Percentiles rank a stretch among this genome's conserved stretches.
Conservation (phyloP, 2,797 vertebrate genomes). For the Spea hammondii region DNA sequence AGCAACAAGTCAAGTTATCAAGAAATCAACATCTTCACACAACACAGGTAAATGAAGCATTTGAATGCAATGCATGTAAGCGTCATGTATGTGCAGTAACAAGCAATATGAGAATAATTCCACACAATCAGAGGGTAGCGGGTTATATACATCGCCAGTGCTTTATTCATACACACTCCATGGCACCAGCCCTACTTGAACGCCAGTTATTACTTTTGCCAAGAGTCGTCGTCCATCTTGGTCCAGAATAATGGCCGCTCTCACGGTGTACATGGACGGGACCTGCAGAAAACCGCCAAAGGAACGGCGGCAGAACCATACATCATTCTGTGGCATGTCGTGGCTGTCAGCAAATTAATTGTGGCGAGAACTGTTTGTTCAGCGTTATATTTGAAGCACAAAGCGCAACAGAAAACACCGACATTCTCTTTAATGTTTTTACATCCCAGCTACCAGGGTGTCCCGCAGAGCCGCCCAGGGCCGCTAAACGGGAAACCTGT, state of each 20-base stretch:
- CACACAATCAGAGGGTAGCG: background rate
- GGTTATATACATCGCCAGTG: background rate
- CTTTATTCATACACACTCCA: background rate
- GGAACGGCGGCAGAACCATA: too few relatives aligned
- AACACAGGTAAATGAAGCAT: background rate
- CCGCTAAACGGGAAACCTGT: too few relatives aligned
- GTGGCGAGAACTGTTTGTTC: too few relatives aligned
- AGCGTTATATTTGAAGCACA: too few relatives aligned
- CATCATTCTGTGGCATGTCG: background rate
- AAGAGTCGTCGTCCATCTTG: constrained; percentile 39
- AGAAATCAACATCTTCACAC: background rate
- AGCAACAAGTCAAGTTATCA: background rate
- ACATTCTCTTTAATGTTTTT: too few relatives aligned
- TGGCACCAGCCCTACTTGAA: background rate
- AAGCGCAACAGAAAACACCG: too few relatives aligned
- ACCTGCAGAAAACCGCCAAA: constrained; percentile 21
- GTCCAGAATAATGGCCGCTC: constrained; percentile 42
- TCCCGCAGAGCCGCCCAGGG: too few relatives aligned
- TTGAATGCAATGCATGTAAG: background rate
- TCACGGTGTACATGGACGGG: constrained; percentile 39
- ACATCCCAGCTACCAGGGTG: too few relatives aligned
- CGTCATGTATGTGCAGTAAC: background rate
- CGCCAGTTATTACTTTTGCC: constrained; percentile 33
- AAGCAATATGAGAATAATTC: background rate
- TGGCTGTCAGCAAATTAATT: background rate